Evolutionary conservation across 2,113 vertebrate genomes (phyloP).

Genomic region (Melanostigma gelatinosum): DNA sequence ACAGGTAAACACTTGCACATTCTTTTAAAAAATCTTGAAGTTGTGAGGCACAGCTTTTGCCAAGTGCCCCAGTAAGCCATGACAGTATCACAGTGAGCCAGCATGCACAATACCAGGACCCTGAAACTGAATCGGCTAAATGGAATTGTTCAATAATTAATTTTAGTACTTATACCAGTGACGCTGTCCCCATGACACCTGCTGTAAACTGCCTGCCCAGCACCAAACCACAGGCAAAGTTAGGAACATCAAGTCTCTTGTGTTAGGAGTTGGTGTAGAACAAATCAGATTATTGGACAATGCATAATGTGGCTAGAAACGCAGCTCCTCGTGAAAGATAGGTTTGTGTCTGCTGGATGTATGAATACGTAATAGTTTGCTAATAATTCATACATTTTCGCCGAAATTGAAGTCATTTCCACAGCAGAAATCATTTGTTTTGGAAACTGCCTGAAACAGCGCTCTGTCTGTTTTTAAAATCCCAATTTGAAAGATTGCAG

Average conservation of each 20-base stretch:
- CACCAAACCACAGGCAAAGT: not conserved
- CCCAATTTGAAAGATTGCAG: too few relatives aligned
- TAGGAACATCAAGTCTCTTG: not conserved
- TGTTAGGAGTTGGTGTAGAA: not conserved
- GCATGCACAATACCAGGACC: not conserved
- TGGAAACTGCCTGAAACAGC: not conserved
- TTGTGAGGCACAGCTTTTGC: not conserved
- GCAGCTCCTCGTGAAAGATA: not conserved
- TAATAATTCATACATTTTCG: too few relatives aligned
- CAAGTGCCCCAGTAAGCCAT: not conserved
- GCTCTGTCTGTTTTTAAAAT: too few relatives aligned
- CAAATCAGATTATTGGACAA: not conserved
- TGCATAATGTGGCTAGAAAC: not conserved
- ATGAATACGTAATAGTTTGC: not conserved
- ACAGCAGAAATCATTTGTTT: not conserved
- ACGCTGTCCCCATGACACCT: not conserved
- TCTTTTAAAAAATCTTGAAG: not conserved
- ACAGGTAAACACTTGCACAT: slow-evolving; percentile 85
- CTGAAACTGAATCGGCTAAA: not conserved
- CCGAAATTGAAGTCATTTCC: too few relatives aligned
- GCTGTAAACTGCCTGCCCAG: not conserved
- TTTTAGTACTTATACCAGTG: not conserved
- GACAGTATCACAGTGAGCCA: not conserved
- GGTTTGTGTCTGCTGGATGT: not conserved
- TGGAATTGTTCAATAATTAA: not conserved